Evolutionary conservation across 2,113 vertebrate genomes (phyloP).

Genomic region (Lepisosteus oculatus): DNA sequence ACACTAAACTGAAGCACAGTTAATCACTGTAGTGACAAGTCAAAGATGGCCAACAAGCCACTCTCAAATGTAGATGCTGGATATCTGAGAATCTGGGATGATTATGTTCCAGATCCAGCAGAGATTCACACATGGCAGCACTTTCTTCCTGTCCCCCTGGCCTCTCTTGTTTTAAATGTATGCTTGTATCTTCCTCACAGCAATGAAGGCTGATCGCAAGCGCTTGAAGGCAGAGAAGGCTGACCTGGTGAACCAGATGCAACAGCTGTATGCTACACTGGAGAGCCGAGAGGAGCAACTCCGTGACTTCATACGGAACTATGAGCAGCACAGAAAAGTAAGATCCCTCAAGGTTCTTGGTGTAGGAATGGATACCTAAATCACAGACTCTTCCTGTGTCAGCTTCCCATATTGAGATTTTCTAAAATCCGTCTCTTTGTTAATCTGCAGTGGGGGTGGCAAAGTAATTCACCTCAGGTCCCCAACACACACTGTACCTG

Average conservation of each 20-base stretch:
- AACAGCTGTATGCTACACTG: constrained; percentile 94
- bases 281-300: constrained; percentile 97
- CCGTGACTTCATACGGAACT: constrained; percentile 95
- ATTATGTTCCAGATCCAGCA: neutral
- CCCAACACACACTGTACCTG: no score
- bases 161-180: neutral
- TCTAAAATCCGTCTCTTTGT: no score
- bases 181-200: constrained; percentile 48
- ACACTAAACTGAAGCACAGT: no score
- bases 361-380: no score
- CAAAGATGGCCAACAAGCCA: no score
- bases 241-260: constrained; percentile 96
- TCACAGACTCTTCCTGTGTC: no score
- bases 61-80: no score
- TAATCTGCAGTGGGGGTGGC: no score
- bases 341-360: neutral
- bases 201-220: constrained; percentile 95
- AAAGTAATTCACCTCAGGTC: no score
- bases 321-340: constrained; percentile 96
- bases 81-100: no score
- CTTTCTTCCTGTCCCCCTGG: constrained; percentile 1
- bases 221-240: constrained; percentile 92
- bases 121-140: neutral
- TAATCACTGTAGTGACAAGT: no score
- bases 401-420: no score